These are phyloP conservation scores for Ametastegia equiseti DNA, from an alignment of 2,888 invertebrate species.

Conservation along the genomic window DNA sequence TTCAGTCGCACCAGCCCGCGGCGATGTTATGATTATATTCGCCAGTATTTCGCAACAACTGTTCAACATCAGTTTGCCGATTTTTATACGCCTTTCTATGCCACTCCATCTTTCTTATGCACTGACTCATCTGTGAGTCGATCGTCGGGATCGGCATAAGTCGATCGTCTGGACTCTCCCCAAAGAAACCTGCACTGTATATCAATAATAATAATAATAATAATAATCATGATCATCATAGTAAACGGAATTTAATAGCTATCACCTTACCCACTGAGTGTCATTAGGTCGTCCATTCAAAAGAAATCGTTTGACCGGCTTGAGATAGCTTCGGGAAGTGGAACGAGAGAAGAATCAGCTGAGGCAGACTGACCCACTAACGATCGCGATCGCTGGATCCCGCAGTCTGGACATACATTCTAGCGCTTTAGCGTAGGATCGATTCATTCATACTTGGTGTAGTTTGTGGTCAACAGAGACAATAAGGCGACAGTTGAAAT, in stretches of 20 bases:
- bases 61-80: background rate
- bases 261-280: background rate
- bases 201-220: background rate
- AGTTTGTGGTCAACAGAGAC: background rate
- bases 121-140: background rate
- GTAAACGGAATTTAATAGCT: background rate
- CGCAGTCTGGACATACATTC: background rate
- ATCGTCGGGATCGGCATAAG: background rate
- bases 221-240: background rate
- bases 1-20: constrained; percentile 20
- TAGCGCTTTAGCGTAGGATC: background rate
- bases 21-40: constrained; percentile 14
- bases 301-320: background rate
- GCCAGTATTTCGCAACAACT: constrained; percentile 24
- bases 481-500: no score
- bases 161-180: background rate
- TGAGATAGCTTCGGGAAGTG: constrained; percentile 12
- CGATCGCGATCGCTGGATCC: background rate
- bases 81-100: background rate
- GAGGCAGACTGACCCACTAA: constrained; percentile 23
- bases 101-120: background rate
- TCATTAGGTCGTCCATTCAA: constrained; percentile 6
- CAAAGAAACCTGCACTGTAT: background rate
- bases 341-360: constrained; percentile 27
- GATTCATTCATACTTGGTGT: background rate